Conservation (phyloP, 2,113 vertebrate species). For the Clarias batrachus region DNA sequence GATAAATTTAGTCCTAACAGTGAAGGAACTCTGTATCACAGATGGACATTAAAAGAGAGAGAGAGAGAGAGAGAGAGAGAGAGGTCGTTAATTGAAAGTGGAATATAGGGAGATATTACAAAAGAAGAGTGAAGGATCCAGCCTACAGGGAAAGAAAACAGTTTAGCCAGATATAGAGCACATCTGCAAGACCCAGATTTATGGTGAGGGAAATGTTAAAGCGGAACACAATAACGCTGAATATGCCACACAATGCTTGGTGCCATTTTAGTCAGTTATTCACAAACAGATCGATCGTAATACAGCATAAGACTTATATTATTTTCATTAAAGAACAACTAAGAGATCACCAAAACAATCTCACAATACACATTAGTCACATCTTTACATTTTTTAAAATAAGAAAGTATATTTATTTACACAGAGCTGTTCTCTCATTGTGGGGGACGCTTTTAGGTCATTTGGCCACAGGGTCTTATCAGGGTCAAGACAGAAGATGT, state of each 20-base stretch:
- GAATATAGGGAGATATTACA: not conserved
- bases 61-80: not conserved
- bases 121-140: not conserved
- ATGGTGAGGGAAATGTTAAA: not conserved
- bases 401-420: not conserved
- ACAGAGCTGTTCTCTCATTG: not conserved
- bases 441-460: not conserved
- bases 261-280: constrained; percentile 10
- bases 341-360: not conserved
- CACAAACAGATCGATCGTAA: not conserved
- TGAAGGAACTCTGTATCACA: not conserved
- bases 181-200: not conserved
- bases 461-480: not conserved
- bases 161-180: constrained; percentile 6
- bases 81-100: not conserved
- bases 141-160: not conserved
- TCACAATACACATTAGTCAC: not conserved
- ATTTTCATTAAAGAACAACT: not conserved
- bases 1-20: constrained; percentile 18
- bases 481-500: not conserved
- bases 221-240: not conserved
- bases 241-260: not conserved
- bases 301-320: not conserved
- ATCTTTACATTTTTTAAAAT: not conserved
- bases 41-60: not conserved